These are phyloP conservation scores for Stegana nigrithorax DNA, from an alignment of 2,888 invertebrate genomes.

Conservation along the genomic window DNA sequence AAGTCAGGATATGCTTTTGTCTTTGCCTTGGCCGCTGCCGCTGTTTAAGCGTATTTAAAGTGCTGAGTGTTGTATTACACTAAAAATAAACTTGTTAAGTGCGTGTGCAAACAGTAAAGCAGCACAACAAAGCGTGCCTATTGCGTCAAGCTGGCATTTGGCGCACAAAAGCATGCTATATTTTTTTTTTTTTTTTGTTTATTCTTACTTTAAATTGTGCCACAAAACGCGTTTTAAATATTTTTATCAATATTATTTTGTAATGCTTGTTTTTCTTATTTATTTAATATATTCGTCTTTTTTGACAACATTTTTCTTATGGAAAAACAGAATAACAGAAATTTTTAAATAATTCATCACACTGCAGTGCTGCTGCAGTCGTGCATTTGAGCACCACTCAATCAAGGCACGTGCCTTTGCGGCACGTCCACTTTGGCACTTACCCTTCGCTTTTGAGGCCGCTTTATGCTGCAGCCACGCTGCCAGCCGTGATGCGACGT, in stretches of 20 bases:
- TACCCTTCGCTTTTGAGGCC: constrained; percentile 6
- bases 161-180: neutral
- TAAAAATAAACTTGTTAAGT: too few relatives aligned
- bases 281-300: too few relatives aligned
- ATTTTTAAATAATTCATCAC: neutral
- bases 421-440: neutral
- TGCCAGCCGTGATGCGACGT: neutral
- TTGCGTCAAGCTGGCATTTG: too few relatives aligned
- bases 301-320: too few relatives aligned
- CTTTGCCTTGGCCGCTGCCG: neutral
- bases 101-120: neutral
- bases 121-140: too few relatives aligned
- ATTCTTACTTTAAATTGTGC: too few relatives aligned
- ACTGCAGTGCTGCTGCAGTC: neutral
- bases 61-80: too few relatives aligned
- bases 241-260: neutral
- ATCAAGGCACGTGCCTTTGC: constrained; percentile 7
- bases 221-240: too few relatives aligned
- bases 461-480: neutral
- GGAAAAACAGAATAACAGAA: too few relatives aligned
- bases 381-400: constrained; percentile 3
- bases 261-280: too few relatives aligned
- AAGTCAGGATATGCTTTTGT: constrained; percentile 16
- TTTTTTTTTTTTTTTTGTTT: neutral
- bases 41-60: neutral